Evolutionary conservation across 2,888 invertebrate genomes (phyloP), one percentile per base, ranked within the genome.

Genomic region (Adela reaumurella): DNA sequence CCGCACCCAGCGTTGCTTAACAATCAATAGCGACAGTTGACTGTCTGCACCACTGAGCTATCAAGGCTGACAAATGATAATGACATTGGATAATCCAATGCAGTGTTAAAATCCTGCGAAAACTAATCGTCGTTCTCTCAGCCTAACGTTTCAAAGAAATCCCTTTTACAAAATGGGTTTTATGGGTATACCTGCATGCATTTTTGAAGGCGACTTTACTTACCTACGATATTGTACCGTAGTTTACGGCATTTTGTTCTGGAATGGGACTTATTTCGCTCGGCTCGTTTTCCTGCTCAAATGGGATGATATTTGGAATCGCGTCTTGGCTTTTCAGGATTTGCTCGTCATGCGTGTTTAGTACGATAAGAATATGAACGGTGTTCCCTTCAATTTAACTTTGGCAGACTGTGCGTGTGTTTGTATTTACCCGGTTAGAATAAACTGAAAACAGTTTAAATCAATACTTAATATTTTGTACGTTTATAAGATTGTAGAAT

Each of bases 381-480:
- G 35, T 45, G 45, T 45, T 28, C 19, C 28, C 35, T 46, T 29
- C 29, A 46, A 45, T 45, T 45, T 45, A 46, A 28, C 29, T 46
- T 46, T 46, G 20, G 35, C 18, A 46, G 20, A 18, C 28, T 16
- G 2, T 17, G 45, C 20, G 45, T 1, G 11, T 28, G 20, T 28
- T 19, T 17, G 19, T 17, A 14, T 28, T 19, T 10, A 45, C 8
- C 20, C 10, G 20, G 14, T 14, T 3, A 20, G n/a, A 17, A 3
- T 20, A 45, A 19, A 28, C 20, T 17, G 17, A 19, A 17, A 18
- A 18, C 11, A 17, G 14, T 17, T 14, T 19, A 44, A 46, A 46
- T 16, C 14, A 14, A 17, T 16, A 17, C 17, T 1, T 17, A 28
- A 16, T 24, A 46, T 24, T 35, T 46, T 46, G 16, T 28, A 35